A percentile compares a stretch with the other conserved stretches of the same genome.
Evolutionary conservation across 2,113 vertebrate genomes (phyloP).

Genomic region (Zosterops japonicus): DNA sequence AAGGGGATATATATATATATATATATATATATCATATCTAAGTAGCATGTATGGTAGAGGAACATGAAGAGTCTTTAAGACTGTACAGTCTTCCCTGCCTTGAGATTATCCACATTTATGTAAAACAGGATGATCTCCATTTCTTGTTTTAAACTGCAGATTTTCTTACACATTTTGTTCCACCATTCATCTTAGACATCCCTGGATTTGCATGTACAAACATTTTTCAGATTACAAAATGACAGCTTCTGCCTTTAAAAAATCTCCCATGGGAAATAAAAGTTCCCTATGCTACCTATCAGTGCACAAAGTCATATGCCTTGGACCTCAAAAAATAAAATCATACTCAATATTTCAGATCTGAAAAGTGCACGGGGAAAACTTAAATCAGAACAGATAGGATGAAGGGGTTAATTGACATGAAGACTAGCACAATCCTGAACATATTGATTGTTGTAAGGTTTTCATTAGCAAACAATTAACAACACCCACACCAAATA

Average conservation of each 20-base stretch:
- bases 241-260: neutral
- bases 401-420: slow-evolving; percentile 28
- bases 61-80: neutral
- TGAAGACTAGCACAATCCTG: slow-evolving; percentile 25
- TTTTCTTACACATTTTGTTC: neutral
- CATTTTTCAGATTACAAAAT: neutral
- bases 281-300: neutral
- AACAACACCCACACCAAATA: slow-evolving; percentile 77
- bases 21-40: neutral
- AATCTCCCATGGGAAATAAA: neutral
- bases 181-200: neutral
- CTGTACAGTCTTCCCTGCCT: neutral
- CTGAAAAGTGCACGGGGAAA: neutral
- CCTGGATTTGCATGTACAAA: neutral
- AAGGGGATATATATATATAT: neutral
- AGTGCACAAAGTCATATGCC: neutral
- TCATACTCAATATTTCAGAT: neutral
- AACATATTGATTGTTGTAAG: slow-evolving; percentile 64
- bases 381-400: neutral
- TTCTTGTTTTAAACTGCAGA: neutral
- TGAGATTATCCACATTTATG: neutral
- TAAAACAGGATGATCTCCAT: neutral
- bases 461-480: slow-evolving; percentile 77
- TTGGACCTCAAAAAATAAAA: neutral
- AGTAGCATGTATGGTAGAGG: neutral